These are phyloP conservation scores for Metalampra italica DNA, from an alignment of 2,888 invertebrate species.

Conservation along the genomic window DNA sequence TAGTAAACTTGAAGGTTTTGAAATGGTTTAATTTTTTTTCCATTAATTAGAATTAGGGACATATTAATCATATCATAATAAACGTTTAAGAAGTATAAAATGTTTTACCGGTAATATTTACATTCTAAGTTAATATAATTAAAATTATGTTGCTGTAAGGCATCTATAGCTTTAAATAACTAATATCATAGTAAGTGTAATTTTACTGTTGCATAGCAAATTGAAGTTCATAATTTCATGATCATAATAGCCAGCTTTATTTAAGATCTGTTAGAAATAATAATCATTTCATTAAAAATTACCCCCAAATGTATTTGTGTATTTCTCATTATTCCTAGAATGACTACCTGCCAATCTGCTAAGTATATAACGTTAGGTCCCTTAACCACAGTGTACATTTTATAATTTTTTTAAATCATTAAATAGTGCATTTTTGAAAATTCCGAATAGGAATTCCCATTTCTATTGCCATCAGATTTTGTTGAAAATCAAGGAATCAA, in stretches of 20 bases:
- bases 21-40: too few relatives aligned
- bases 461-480: too few relatives aligned
- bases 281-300: slow-evolving; percentile 47
- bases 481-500: too few relatives aligned
- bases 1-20: too few relatives aligned
- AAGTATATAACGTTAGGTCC: too few relatives aligned
- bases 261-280: slow-evolving; percentile 52
- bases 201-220: slow-evolving; percentile 22
- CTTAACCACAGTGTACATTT: too few relatives aligned
- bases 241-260: slow-evolving; percentile 42
- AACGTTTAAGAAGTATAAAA: slow-evolving; percentile 12
- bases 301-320: slow-evolving; percentile 16
- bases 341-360: slow-evolving; percentile 7
- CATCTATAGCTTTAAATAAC: slow-evolving; percentile 46
- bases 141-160: slow-evolving; percentile 35
- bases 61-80: slow-evolving; percentile 36
- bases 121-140: neutral
- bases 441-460: too few relatives aligned
- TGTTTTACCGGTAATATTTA: slow-evolving; percentile 7
- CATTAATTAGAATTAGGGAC: slow-evolving; percentile 25
- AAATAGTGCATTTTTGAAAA: too few relatives aligned
- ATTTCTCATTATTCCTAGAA: slow-evolving; percentile 6
- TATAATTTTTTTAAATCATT: too few relatives aligned
- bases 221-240: slow-evolving; percentile 22
- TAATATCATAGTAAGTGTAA: slow-evolving; percentile 16